Conservation (phyloP, 2,797 vertebrate genomes). For the Acridotheres tristis region DNA sequence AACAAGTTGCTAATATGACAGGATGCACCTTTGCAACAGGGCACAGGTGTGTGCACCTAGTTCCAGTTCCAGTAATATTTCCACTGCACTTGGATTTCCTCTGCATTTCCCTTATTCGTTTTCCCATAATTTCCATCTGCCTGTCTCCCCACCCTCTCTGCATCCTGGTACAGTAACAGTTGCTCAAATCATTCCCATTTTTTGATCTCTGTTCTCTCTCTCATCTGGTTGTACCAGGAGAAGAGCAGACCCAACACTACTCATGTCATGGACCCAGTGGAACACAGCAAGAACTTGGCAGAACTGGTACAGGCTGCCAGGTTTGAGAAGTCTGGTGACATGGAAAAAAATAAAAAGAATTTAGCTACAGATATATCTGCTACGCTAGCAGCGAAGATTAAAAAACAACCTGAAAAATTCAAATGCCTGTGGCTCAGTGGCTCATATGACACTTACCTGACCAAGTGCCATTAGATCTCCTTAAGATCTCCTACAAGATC, state of each 20-base stretch:
- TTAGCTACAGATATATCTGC: not conserved
- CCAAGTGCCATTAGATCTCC: not conserved
- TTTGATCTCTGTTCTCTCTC: not conserved
- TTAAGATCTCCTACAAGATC: not conserved
- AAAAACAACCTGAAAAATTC: not conserved
- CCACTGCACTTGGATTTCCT: not conserved
- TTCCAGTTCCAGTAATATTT: not conserved
- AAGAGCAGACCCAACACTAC: not conserved
- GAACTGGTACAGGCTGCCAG: not conserved
- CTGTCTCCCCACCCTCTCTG: not conserved
- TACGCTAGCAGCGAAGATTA: not conserved
- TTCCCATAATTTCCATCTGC: not conserved
- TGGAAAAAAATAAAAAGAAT: fast-evolving
- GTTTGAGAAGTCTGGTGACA: not conserved
- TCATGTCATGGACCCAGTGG: not conserved
- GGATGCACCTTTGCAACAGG: slow-evolving; percentile 33
- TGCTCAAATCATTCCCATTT: not conserved
- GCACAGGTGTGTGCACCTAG: not conserved
- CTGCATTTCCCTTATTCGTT: not conserved
- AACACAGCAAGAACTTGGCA: not conserved
- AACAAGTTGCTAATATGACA: not conserved
- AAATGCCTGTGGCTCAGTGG: not conserved
- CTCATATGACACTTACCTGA: not conserved
- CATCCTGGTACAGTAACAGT: not conserved
- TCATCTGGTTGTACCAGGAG: not conserved